Conservation (phyloP, 92 coral and sea anemone genomes). For the Montipora capitata region DNA sequence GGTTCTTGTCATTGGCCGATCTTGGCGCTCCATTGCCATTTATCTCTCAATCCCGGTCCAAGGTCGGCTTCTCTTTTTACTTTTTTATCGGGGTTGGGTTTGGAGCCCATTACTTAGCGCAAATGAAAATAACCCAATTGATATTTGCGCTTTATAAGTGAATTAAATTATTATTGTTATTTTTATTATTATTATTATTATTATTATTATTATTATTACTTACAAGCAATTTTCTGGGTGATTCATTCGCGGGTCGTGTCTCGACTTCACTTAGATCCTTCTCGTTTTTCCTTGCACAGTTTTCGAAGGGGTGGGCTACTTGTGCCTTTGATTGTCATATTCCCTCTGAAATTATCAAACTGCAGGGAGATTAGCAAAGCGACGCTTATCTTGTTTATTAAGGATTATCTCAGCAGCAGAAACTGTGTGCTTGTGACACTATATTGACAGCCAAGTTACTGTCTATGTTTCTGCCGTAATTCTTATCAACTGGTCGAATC, state of each 20-base stretch:
- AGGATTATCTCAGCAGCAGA: not conserved
- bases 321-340: not conserved
- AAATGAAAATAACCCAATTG: too few species aligned
- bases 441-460: not conserved
- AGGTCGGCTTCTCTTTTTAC: not conserved
- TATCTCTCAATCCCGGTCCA: not conserved
- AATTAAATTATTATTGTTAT: too few species aligned
- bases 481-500: not conserved
- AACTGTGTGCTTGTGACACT: too few species aligned
- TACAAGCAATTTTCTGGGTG: not conserved
- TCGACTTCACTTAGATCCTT: constrained; percentile 10
- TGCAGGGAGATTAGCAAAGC: constrained; percentile 4
- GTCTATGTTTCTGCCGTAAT: not conserved
- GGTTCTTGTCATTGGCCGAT: not conserved
- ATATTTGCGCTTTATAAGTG: too few species aligned
- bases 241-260: not conserved
- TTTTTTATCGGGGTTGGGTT: not conserved
- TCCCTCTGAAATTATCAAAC: not conserved
- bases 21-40: not conserved
- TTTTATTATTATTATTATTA: too few species aligned
- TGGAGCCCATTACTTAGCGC: constrained; percentile 1
- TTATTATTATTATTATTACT: too few species aligned
- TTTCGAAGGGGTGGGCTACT: constrained; percentile 4
- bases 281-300: constrained; percentile 3
- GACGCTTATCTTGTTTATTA: constrained; percentile 11